Base-by-base conservation (phyloP, 92 coral and sea anemone species). In the Epizoanthus fatuus region DNA sequence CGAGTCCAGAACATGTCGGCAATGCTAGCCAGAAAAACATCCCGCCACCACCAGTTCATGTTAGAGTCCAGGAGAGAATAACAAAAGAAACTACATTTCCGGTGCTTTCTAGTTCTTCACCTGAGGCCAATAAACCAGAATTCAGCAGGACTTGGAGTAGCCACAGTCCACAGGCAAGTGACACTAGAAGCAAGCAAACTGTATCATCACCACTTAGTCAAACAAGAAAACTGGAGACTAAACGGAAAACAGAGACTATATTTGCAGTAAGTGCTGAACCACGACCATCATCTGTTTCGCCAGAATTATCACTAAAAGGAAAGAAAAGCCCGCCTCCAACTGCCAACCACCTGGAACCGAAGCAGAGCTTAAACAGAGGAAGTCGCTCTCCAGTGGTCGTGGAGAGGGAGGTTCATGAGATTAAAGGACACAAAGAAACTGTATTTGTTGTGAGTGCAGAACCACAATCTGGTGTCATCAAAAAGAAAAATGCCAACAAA, bases 391-490 rank as follows among this genome's bases (percentile, higher is more conserved):
- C 82, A 8, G 82, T 60, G 45, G 39, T 13, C 15, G 63, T 67
- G 42, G 72, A 89, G 29, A 79, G 56, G 19, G 35, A 69, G 20
- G 56, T 77, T 59, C 71, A 60, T 4, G 82, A 77, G 19, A 60
- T 17, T 59, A 40, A 60, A 35, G 82, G 82, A 42, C 68, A 77
- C 40, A 77, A 77, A 60, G 91, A 86, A 37, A 87, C 81, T 38
- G 79, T 79, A 1, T 90, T 90, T 90, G 89, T 77, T n/a, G 89
- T 77, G 8, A 60, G 71, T 60, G 82, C 82, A 77, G 82, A 77
- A 22, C 70, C 82, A 60, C 57, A 60, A 13, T 77, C 47, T n/a
- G 22, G 44, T 77, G 82, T 37, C 44, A 76, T 37, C 14, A 7
- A 17, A 42, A 59, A 40, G 53, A 77, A 62, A 12, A 44, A 60